A percentile compares a stretch with the other conserved stretches of the same genome.
These are phyloP conservation scores for Apis cerana DNA, from an alignment of 1,140 invertebrate species.

Conservation along the genomic window DNA sequence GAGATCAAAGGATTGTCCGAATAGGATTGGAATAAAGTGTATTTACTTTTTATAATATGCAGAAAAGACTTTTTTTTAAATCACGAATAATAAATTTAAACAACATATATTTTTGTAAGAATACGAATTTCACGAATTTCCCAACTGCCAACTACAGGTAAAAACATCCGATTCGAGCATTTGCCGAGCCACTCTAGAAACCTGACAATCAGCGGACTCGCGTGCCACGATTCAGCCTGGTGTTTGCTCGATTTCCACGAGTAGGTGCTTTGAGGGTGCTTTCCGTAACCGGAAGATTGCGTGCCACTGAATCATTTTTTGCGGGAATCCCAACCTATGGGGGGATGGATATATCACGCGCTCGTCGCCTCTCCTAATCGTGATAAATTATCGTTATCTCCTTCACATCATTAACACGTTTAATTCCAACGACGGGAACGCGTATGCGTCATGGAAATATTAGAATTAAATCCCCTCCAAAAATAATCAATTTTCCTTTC, in stretches of 20 bases:
- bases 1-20: too few relatives aligned
- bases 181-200: neutral
- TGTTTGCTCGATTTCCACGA: constrained; percentile 65
- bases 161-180: neutral
- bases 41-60: too few relatives aligned
- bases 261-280: constrained; percentile 59
- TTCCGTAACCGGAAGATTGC: constrained; percentile 65
- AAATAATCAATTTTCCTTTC: too few relatives aligned
- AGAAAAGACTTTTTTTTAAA: too few relatives aligned
- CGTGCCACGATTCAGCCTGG: constrained; percentile 38
- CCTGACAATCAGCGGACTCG: constrained; percentile 35
- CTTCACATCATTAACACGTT: too few relatives aligned
- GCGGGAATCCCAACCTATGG: neutral
- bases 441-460: too few relatives aligned
- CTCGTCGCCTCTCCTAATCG: neutral
- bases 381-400: constrained; percentile 8
- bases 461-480: too few relatives aligned
- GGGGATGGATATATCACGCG: neutral
- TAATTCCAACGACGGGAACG: too few relatives aligned
- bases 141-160: neutral
- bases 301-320: constrained; percentile 30
- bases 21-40: too few relatives aligned
- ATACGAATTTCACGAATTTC: neutral
- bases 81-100: too few relatives aligned
- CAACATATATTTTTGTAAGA: too few relatives aligned